Conservation (phyloP, 2,888 invertebrate species). For the Timema cristinae region DNA sequence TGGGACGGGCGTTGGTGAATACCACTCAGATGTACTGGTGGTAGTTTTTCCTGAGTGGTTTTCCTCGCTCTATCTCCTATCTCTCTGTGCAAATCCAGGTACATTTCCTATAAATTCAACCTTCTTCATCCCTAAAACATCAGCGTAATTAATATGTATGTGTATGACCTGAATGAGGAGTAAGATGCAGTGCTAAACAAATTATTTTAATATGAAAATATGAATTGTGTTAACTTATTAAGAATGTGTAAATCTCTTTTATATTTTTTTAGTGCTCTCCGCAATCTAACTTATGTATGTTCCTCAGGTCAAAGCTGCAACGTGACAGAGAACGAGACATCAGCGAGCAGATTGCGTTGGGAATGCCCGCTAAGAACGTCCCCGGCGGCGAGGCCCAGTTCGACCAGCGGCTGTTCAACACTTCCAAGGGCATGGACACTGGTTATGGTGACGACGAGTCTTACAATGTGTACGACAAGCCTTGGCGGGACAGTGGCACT, state of each 20-base stretch:
- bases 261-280: constrained; percentile 12
- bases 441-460: constrained; percentile 96
- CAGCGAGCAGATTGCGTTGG: constrained; percentile 96
- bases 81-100: too few species aligned
- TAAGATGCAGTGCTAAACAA: too few species aligned
- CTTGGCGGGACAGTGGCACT: constrained; percentile 88
- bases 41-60: too few species aligned
- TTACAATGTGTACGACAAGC: constrained; percentile 97
- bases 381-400: constrained; percentile 77
- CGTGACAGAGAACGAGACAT: constrained; percentile 93
- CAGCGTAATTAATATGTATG: too few species aligned
- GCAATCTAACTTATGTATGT: not conserved
- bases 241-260: not conserved
- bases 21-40: too few species aligned
- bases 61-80: too few species aligned
- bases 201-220: too few species aligned
- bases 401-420: constrained; percentile 94
- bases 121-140: too few species aligned
- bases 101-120: too few species aligned
- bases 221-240: not conserved
- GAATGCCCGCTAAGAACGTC: constrained; percentile 79
- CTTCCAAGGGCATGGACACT: constrained; percentile 86
- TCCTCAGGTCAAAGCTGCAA: constrained; percentile 69
- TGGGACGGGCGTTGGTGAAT: too few species aligned
- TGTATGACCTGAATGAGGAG: too few species aligned